Base-by-base conservation (phyloP, 2,113 vertebrate species). In the Antennarius striatus region DNA sequence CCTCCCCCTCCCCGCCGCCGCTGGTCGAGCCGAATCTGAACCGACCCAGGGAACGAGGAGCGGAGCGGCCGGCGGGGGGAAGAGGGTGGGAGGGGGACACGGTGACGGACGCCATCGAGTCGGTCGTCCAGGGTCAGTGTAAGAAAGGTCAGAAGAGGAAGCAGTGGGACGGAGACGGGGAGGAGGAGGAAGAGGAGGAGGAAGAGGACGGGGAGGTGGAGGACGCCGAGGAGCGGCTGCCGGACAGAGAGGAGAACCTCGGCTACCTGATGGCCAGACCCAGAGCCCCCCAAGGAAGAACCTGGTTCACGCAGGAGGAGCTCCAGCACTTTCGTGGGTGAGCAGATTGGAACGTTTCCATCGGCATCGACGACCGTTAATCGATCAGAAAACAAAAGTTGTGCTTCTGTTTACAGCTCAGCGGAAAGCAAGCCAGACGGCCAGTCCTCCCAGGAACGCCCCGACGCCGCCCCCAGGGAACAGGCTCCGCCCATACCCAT, bases 41-140 rank as follows among this genome's bases (percentile, higher is more conserved):
- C 14, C 60, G 82, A 28, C 86, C 80, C 15, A 63, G 86, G 58
- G 90, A 90, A 22, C 71, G 81, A 75, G 87, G 32, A 3, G 71
- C 56, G 1, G 81, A 83, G 1, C 70, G 72, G 43, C 73, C 75
- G 16, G 63, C 56, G 6, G 90, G 71, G 10, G 73, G 59, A 46
- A 80, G 75, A 65, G 92, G 80, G 90, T 95, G 86, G 84, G 87
- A 90, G 22, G 90, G 91, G 70, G 96, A 98, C 83, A 91, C 95
- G 2, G 91, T 98, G 66, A 94, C 92, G 68, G 96, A 97, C 68
- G 95, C 95, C 66, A 99, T 98, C 0, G 98, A 99, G 79, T 94
- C 96, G 0, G 98, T 99, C 29, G 95, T 99, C 80, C 95, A 98
- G 77, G 91, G 91, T 5, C 90, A 92, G 72, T 85, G 76, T n/a